Evolutionary conservation across 2,797 vertebrate species (phyloP).

Genomic region (Protonibea diacanthus): DNA sequence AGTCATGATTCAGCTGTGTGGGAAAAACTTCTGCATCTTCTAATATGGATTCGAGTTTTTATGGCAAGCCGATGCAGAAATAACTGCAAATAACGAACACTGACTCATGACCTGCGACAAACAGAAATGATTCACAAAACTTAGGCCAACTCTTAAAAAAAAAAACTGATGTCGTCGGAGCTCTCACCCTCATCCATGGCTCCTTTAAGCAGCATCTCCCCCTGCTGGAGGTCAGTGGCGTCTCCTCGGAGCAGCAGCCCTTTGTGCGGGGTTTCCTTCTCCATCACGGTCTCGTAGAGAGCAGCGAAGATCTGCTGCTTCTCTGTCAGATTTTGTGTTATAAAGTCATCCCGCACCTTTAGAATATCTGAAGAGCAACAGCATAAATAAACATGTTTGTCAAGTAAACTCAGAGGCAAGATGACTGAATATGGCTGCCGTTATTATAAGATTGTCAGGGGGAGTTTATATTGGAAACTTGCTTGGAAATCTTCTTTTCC

Average conservation of each 20-base stretch:
- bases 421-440: background rate
- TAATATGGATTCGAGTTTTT: background rate
- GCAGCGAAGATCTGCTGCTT: slow-evolving; percentile 90
- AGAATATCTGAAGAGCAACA: slow-evolving; percentile 80
- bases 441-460: too few species aligned
- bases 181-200: slow-evolving; percentile 89
- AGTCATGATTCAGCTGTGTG: background rate
- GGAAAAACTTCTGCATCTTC: background rate
- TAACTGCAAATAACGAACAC: background rate
- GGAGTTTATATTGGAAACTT: too few species aligned
- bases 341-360: slow-evolving; percentile 83
- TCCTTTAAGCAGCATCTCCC: slow-evolving; percentile 84
- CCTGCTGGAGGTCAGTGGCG: slow-evolving; percentile 85
- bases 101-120: background rate
- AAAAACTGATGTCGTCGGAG: background rate
- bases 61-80: background rate
- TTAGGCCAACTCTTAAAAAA: too few species aligned
- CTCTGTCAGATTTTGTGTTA: slow-evolving; percentile 86
- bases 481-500: too few species aligned
- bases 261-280: slow-evolving; percentile 74
- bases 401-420: background rate
- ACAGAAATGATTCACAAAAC: background rate
- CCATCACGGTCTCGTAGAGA: slow-evolving; percentile 81
- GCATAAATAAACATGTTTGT: background rate
- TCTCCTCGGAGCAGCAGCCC: slow-evolving; percentile 85